Evolutionary conservation across 1,140 invertebrate species (phyloP), one percentile per base, ranked within the genome.

Genomic region (Pararge aegeria): DNA sequence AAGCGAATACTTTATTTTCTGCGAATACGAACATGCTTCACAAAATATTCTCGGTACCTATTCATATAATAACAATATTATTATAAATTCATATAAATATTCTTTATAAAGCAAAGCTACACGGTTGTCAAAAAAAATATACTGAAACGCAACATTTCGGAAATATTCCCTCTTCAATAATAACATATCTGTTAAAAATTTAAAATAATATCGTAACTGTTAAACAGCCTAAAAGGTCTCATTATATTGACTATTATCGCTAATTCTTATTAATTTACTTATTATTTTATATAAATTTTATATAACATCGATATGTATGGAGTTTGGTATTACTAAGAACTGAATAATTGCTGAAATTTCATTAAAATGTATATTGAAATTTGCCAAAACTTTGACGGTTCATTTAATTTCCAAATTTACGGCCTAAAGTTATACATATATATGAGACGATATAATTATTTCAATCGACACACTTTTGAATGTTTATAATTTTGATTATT

Each of bases 261-360:
- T 89, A 89, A 76, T n/a, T 63, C 72, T 81, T 80, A 76, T 29
- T 55, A 54, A 50, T 73, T 76, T 71, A 64, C 76, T 84, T 83
- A 85, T 53, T 57, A 34, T 37, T 64, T 73, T 68, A 70, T 73
- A 64, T 73, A 50, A 51, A 55, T 55, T 34, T 58, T 83, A 83
- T 81, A 79, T 80, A 89, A 87, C 82, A 87, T 84, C 85, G 85
- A 89, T 89, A 89, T 89, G 85, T 89, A 89, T 89, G 79, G 73
- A 72, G 73, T 80, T 80, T 72, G 80, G 77, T 84, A 80, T 73
- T 75, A 66, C 78, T 85, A 81, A 74, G 57, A 81, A 83, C 73
- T 81, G 70, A 75, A 76, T 63, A 59, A 64, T 55, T 40, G 50
- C 40, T 49, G 38, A 53, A 59, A 42, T 29, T 64, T 64, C 51